Evolutionary conservation across 2,888 invertebrate species (phyloP).

Genomic region (Cephalotes varians): DNA sequence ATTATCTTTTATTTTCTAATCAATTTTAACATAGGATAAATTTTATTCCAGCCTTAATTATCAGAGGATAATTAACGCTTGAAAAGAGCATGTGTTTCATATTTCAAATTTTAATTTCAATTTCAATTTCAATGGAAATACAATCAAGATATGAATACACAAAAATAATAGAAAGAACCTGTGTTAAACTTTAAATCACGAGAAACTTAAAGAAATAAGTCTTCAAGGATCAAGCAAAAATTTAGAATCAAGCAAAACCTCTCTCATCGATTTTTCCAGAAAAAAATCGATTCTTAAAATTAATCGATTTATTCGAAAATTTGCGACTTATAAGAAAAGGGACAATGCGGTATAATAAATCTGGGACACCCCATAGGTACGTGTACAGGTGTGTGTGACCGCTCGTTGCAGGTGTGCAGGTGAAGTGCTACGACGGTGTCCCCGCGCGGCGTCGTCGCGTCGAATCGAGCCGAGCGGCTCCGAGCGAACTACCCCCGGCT

Average conservation of each 20-base stretch:
- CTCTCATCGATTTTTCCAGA: neutral
- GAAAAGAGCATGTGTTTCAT: neutral
- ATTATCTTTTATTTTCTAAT: neutral
- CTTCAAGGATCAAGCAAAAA: neutral
- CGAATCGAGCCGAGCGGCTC: constrained; percentile 74
- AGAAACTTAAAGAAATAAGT: neutral
- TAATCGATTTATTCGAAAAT: neutral
- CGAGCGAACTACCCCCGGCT: constrained; percentile 73
- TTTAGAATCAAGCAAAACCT: neutral
- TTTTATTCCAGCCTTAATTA: neutral
- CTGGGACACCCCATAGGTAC: constrained; percentile 35
- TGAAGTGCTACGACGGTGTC: constrained; percentile 58
- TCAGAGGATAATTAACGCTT: neutral
- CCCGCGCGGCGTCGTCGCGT: constrained; percentile 52
- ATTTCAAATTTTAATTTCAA: too few species aligned
- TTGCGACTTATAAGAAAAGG: neutral
- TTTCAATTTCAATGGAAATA: too few species aligned
- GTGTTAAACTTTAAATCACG: neutral
- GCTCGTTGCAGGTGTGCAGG: constrained; percentile 47
- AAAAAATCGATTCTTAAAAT: neutral
- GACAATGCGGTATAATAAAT: neutral
- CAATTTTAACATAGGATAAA: neutral
- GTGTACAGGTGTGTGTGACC: constrained; percentile 31
- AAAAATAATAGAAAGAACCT: neutral
- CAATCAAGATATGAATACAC: neutral